Conservation (phyloP, 2,113 vertebrate species). For the Arothron firmamentum region DNA sequence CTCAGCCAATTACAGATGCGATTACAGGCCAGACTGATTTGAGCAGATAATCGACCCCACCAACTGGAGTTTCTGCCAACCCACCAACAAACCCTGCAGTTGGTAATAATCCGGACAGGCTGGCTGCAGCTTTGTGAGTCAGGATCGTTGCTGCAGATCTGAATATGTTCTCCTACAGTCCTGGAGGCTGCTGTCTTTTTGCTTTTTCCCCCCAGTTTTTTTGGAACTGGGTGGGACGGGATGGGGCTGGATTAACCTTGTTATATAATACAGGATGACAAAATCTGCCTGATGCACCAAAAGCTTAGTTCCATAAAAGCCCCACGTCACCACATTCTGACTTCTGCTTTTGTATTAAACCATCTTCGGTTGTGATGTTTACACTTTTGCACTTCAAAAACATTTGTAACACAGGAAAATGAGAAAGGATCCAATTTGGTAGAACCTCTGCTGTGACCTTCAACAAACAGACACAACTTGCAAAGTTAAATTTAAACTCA, state of each 20-base stretch:
- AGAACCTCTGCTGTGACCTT: constrained; percentile 39
- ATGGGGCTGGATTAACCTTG: constrained; percentile 36
- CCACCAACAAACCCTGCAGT: constrained; percentile 1
- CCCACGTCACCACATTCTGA: background rate
- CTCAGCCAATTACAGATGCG: constrained; percentile 48
- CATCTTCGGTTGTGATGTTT: background rate
- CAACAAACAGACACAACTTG: constrained; percentile 12
- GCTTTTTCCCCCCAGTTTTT: background rate
- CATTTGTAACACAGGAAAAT: background rate
- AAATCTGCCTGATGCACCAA: constrained; percentile 21
- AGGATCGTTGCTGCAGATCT: background rate
- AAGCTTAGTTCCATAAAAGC: background rate
- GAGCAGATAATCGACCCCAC: constrained; percentile 28
- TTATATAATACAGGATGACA: constrained; percentile 48
- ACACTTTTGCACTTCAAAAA: too few species aligned
- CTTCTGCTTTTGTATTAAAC: background rate
- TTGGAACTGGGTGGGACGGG: background rate
- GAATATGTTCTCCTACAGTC: too few species aligned
- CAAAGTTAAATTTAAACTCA: background rate
- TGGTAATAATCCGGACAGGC: background rate
- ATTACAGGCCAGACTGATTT: constrained; percentile 54
- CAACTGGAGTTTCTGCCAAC: constrained; percentile 17
- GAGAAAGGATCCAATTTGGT: background rate
- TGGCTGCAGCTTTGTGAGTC: background rate
- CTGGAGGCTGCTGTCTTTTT: too few species aligned